These are phyloP conservation scores for Macropodus opercularis DNA, from an alignment of 2,797 vertebrate genomes.

Conservation along the genomic window DNA sequence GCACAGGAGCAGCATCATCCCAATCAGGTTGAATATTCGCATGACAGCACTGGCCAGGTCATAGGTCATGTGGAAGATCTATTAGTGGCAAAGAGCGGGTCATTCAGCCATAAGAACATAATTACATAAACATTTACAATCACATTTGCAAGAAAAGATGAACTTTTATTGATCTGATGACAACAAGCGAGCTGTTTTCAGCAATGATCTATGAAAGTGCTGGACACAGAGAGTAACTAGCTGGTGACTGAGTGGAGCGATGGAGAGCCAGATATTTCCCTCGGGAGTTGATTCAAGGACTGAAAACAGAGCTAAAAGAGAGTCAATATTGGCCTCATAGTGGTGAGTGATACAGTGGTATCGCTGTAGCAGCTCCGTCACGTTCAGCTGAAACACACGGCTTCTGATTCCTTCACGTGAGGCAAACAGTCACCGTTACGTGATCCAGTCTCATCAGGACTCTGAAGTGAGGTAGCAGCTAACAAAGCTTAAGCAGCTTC, in stretches of 20 bases:
- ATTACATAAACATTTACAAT: background rate
- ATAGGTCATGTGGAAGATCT: slow-evolving; percentile 98
- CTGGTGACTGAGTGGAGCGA: background rate
- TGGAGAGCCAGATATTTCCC: background rate
- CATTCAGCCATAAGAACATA: too few species aligned
- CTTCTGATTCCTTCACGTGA: too few species aligned
- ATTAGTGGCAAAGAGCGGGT: slow-evolving; percentile 40
- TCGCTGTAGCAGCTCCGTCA: too few species aligned
- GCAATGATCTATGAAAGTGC: too few species aligned
- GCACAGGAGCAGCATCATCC: slow-evolving; percentile 95
- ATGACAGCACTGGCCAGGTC: slow-evolving; percentile 95
- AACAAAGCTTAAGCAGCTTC: too few species aligned
- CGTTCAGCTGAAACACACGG: too few species aligned
- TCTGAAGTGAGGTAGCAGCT: too few species aligned
- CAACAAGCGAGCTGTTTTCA: background rate
- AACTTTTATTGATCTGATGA: background rate
- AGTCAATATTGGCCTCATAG: background rate
- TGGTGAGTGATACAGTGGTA: too few species aligned
- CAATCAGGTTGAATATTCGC: slow-evolving; percentile 95
- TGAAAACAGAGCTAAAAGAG: background rate
- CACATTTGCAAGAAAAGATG: background rate
- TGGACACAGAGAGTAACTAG: background rate
- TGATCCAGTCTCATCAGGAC: too few species aligned
- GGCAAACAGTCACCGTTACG: too few species aligned
- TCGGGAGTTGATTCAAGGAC: background rate